Evolutionary conservation across 1,140 invertebrate genomes (phyloP), one percentile per base, ranked within the genome.

Genomic region (Anthonomus grandis): DNA sequence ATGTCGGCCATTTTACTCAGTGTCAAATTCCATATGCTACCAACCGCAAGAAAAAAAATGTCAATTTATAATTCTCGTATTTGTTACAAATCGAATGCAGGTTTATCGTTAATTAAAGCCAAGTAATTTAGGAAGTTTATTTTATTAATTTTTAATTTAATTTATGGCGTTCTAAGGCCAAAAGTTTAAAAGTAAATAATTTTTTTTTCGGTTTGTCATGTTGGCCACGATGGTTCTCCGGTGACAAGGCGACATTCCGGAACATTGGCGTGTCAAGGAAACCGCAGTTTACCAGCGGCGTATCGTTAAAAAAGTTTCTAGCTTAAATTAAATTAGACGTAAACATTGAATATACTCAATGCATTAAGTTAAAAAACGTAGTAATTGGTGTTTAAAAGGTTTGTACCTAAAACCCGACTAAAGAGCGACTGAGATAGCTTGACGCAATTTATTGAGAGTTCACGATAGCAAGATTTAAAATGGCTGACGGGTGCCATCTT

Each of bases 11-110:
- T 73, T 67, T 72, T 71, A 69, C 60, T 61, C 55, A 73, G 67
- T 73, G 71, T 73, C 71, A 73, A 73, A 73, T 73, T 71, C 71
- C 70, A 67, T 64, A 69, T 61, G 52, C 57, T 70, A 56, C 71
- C 71, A 73, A 70, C 69, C 18, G 59, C 10, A 42, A 27, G 45
- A 64, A 64, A 59, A 47, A 31, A 48, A 59, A 52, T 41, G 19
- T 34, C 13, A 1, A 1, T 10, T 34, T 34, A 12, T 1, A 2
- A 10, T 1, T 10, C 31, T 34, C 2, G 2, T 34, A 34, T 10
- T 10, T 12, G 31, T 12, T 34, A 2, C 2, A 10, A 34, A 34
- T 1, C 13, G 31, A 6, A 6, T 15, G 13, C 12, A 13, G 0
- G 27, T 13, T 48, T 48, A 6, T 48, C n/a, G 3, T 34, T 31